Conservation (phyloP, 2,888 invertebrate genomes). For the Limenitis camilla region DNA sequence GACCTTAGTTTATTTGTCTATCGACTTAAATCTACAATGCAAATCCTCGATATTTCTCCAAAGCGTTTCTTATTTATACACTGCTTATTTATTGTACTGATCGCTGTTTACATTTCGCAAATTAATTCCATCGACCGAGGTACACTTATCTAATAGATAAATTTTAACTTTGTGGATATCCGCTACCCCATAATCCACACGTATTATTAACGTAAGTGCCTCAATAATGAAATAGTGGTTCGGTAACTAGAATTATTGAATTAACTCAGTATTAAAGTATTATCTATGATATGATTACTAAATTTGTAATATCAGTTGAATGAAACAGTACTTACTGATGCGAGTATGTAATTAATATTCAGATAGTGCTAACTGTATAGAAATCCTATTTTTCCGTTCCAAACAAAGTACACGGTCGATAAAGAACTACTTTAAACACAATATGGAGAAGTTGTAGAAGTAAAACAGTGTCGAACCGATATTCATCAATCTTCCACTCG, state of each 20-base stretch:
- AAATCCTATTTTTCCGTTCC: neutral
- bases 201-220: too few species aligned
- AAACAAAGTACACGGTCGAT: neutral
- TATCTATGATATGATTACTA: too few species aligned
- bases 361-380: neutral
- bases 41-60: conserved; percentile 23
- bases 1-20: conserved; percentile 22
- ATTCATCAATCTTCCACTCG: conserved; percentile 18
- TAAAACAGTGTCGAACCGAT: conserved; percentile 12
- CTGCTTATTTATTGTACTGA: conserved; percentile 22
- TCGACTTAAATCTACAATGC: conserved; percentile 26
- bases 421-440: conserved; percentile 9
- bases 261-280: too few species aligned
- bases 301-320: too few species aligned
- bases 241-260: too few species aligned
- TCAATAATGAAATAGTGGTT: too few species aligned
- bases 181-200: too few species aligned
- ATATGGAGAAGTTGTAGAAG: conserved; percentile 12
- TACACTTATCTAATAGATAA: conserved; percentile 7
- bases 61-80: conserved; percentile 23
- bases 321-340: too few species aligned
- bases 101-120: conserved; percentile 22
- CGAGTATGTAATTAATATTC: too few species aligned
- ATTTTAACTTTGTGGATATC: neutral
- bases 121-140: conserved; percentile 18